Evolutionary conservation across 2,113 vertebrate genomes (phyloP).

Genomic region (Oxyruncus cristatus): DNA sequence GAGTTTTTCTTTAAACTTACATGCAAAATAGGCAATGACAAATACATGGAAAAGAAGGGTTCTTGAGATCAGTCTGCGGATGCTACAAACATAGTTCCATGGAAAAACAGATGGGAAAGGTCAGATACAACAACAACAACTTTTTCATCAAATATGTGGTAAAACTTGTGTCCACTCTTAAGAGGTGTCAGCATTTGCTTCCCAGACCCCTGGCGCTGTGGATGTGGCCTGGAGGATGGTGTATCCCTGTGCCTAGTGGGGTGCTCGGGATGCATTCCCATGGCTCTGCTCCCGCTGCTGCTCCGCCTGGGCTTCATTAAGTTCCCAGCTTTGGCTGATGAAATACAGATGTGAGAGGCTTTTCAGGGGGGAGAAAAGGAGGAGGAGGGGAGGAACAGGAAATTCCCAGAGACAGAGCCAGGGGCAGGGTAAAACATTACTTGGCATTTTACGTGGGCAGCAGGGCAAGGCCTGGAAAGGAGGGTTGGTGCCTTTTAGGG

Average conservation of each 20-base stretch:
- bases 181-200: neutral
- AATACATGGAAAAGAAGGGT: neutral
- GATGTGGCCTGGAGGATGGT: neutral
- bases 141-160: neutral
- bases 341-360: conserved; percentile 57
- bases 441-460: neutral
- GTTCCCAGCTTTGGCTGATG: conserved; percentile 2
- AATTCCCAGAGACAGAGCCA: conserved; percentile 35
- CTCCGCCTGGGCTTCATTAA: neutral
- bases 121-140: neutral
- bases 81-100: neutral
- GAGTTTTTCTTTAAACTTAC: neutral
- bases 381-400: conserved; percentile 52
- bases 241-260: rapidly evolving
- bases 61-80: neutral
- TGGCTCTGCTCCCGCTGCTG: neutral
- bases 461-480: neutral
- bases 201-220: rapidly evolving
- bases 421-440: neutral
- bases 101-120: neutral
- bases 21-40: neutral
- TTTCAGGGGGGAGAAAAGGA: neutral
- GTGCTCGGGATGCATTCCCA: rapidly evolving
- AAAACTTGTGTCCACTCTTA: neutral
- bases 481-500: neutral